Conservation (phyloP, 2,888 invertebrate species). For the Morpho achilles region DNA sequence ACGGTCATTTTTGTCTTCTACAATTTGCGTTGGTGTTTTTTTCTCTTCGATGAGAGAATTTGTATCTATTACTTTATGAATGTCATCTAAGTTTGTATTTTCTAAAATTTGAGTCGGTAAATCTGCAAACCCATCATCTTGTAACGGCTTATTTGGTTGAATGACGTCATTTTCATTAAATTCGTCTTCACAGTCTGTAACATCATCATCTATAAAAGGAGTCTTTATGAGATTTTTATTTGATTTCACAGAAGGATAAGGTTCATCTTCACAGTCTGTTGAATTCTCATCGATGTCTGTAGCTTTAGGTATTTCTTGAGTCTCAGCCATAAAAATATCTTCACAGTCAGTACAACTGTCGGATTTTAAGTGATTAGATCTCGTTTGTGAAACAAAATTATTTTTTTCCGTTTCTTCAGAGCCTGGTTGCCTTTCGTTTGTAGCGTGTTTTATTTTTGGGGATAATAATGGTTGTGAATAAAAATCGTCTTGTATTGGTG, state of each 20-base stretch:
- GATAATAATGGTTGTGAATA: slow-evolving; percentile 55
- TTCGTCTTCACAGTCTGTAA: slow-evolving; percentile 47
- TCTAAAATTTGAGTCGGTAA: slow-evolving; percentile 33
- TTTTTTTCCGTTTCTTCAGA: slow-evolving; percentile 21
- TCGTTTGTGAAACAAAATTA: slow-evolving; percentile 24
- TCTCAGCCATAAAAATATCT: slow-evolving; percentile 42
- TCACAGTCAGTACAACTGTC: slow-evolving; percentile 50
- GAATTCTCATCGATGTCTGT: slow-evolving; percentile 34
- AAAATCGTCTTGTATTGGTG: slow-evolving; percentile 41
- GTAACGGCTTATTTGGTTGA: slow-evolving; percentile 10
- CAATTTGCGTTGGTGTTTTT: slow-evolving; percentile 40
- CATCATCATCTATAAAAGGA: slow-evolving; percentile 35
- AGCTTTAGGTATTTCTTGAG: slow-evolving; percentile 38
- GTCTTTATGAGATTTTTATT: slow-evolving; percentile 6
- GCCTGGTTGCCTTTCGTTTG: slow-evolving; percentile 8
- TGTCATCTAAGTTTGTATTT: slow-evolving; percentile 16
- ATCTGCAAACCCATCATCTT: slow-evolving; percentile 31
- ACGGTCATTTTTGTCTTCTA: slow-evolving; percentile 23
- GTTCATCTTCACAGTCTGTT: slow-evolving; percentile 46
- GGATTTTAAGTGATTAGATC: slow-evolving; percentile 29
- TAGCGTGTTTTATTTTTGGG: slow-evolving; percentile 30
- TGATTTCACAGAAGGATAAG: not conserved
- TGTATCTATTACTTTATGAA: too few relatives aligned
- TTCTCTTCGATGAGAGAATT: slow-evolving; percentile 9
- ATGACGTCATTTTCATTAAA: slow-evolving; percentile 12